Conservation (phyloP, 2,113 vertebrate species). For the Heterotilapia buettikoferi region DNA sequence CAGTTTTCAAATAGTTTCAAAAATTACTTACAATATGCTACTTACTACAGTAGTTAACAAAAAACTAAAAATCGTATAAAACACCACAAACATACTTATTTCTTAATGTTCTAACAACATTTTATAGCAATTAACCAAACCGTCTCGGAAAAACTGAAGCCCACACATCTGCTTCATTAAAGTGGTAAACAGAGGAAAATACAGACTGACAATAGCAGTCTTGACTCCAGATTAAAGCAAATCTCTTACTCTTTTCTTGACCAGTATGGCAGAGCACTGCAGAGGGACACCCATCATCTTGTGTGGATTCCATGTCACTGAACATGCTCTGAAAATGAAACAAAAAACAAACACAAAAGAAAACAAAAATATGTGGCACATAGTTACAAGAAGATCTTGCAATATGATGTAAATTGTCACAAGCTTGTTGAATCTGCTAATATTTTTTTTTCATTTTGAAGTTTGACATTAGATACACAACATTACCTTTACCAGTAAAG, state of each 20-base stretch:
- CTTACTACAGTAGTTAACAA: not conserved
- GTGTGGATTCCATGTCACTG: not conserved
- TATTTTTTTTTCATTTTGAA: not conserved
- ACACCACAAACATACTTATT: not conserved
- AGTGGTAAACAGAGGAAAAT: not conserved
- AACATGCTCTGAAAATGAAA: not conserved
- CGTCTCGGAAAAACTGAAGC: accelerated
- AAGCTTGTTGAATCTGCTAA: not conserved
- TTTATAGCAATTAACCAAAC: not conserved
- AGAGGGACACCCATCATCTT: not conserved
- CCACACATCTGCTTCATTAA: not conserved
- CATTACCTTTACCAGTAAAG: not conserved
- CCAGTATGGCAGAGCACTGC: not conserved
- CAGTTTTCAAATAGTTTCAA: not conserved
- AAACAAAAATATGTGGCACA: accelerated
- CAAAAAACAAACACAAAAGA: not conserved
- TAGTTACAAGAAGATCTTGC: not conserved
- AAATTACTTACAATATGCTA: not conserved
- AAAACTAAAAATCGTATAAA: not conserved
- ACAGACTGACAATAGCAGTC: not conserved
- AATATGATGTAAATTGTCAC: not conserved
- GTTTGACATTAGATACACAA: not conserved
- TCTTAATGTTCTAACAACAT: not conserved
- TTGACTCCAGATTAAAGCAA: not conserved
- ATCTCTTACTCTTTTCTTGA: not conserved